Base-by-base conservation (phyloP, 1,140 invertebrate species). In the Euwallacea similis region DNA sequence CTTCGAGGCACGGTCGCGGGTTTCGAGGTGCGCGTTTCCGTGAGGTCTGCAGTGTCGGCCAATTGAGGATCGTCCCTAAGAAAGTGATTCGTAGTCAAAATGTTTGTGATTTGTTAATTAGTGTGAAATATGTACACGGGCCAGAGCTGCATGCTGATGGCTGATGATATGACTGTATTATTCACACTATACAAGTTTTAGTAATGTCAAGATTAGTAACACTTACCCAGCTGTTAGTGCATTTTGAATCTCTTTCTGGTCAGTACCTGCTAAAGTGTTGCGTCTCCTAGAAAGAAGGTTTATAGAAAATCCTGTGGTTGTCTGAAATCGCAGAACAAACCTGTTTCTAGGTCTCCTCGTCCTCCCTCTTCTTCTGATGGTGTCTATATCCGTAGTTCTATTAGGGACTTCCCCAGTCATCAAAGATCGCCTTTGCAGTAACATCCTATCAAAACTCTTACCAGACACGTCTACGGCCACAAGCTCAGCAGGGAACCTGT, bases 211-310 rank as follows among this genome's bases (percentile, higher is more conserved):
- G 9, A 11, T 50, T 61, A n/a, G 42, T 41, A 41, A 21, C 43
- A 41, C 89, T 87, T 86, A 91, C 90, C 88, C 89, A 84, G 88
- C 89, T 9, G 75, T 74, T 74, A 90, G 85, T 80, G 90, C 90
- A 82, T 91, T 88, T 82, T 88, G 87, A 82, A 94, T 90, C 85
- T 94, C 92, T 83, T 92, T 93, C 77, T 92, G 89, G 86, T 93
- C 91, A 73, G 91, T 93, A 76, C 93, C 93, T 74, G 93, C 93
- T 79, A 95, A 93, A 75, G 93, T 95, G 81, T 95, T 95, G 81
- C 93, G 86, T 86, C 93, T 56, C 44, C 69, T 71, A 9, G 58
- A 71, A 67, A 59, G 33, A 11, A 8, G 6, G 13, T 64, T 61
- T 61, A 42, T 13, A 10, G 7, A 61, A 1, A 33, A 33, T 4